A percentile compares a stretch with the other conserved stretches of the same genome.
Evolutionary conservation across 1,140 invertebrate species (phyloP).

Genomic region (Trichomalopsis sarcophagae): DNA sequence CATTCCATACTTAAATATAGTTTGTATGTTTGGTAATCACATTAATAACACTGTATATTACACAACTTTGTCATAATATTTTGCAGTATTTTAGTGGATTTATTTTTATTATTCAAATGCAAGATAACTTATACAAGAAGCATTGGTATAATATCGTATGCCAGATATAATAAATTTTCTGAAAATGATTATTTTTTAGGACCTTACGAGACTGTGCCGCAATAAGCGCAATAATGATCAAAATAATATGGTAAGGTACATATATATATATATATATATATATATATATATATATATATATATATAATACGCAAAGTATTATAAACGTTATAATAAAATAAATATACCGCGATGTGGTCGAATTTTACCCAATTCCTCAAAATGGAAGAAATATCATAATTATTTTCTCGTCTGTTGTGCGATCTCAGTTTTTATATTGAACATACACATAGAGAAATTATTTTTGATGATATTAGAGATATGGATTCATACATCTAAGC

Average conservation of each 20-base stretch:
- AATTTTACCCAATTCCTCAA: neutral
- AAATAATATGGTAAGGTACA: no score
- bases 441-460: neutral
- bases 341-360: neutral
- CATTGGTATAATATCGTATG: neutral
- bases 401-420: neutral
- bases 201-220: no score
- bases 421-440: conserved; percentile 2
- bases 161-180: neutral
- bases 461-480: conserved; percentile 12
- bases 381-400: conserved; percentile 7
- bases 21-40: conserved; percentile 9
- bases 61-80: conserved; percentile 1
- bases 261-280: no score
- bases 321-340: no score
- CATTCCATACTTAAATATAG: neutral
- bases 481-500: conserved; percentile 20
- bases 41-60: conserved; percentile 35
- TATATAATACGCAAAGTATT: neutral
- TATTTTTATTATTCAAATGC: neutral
- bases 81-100: neutral
- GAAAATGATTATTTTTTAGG: neutral
- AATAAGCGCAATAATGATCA: no score
- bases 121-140: neutral
- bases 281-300: no score